Conservation (phyloP, 2,113 vertebrate species). For the Pterocles orientalis region DNA sequence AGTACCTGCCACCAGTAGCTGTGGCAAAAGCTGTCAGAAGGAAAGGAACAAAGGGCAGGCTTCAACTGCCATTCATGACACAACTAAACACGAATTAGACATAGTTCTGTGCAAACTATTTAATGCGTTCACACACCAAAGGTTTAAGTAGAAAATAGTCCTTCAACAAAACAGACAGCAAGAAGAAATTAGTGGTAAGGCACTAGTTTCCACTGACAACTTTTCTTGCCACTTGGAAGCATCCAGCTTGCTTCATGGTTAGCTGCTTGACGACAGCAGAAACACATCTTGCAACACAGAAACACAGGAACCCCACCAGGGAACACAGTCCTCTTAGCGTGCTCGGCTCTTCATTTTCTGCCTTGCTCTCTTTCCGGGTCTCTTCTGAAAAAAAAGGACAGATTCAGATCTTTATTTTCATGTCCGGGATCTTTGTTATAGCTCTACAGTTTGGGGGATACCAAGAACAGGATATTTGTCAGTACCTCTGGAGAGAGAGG, state of each 20-base stretch:
- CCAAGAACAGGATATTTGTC: not conserved
- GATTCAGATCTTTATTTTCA: not conserved
- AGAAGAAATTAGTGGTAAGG: not conserved
- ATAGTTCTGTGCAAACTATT: conserved; percentile 10
- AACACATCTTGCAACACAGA: not conserved
- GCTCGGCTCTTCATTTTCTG: conserved; percentile 88
- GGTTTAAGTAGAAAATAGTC: not conserved
- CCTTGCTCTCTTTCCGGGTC: conserved; percentile 89
- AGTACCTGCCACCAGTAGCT: not conserved
- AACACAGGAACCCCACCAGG: not conserved
- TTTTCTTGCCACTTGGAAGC: not conserved
- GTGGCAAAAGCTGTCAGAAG: not conserved
- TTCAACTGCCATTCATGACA: not conserved
- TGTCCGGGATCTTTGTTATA: not conserved
- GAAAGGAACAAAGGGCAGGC: not conserved
- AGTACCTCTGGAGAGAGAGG: not conserved
- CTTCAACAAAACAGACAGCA: not conserved
- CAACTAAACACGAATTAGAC: not conserved
- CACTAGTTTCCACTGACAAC: not conserved
- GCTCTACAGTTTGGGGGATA: not conserved
- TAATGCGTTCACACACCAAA: not conserved
- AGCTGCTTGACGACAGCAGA: not conserved
- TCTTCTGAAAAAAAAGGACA: conserved; percentile 80
- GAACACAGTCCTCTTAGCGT: conserved; percentile 40
- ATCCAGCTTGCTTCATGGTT: not conserved